A percentile compares a stretch with the other conserved stretches of the same genome.
These are phyloP conservation scores for Alviniconcha strummeri DNA, from an alignment of 2,888 invertebrate species.

Conservation along the genomic window DNA sequence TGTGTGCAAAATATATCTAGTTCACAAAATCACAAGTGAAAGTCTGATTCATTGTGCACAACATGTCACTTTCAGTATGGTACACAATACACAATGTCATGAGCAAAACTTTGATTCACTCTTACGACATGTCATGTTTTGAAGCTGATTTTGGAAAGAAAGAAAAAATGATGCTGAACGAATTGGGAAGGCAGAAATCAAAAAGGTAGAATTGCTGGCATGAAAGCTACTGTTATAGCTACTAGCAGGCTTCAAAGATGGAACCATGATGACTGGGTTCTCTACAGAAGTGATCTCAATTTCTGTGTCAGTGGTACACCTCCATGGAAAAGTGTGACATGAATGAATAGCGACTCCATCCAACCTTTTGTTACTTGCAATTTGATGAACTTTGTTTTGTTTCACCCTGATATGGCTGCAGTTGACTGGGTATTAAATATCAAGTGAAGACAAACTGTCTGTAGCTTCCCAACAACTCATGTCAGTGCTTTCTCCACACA, in stretches of 20 bases:
- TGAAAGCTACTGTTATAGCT: neutral
- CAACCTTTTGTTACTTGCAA: no score
- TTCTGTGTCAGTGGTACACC: neutral
- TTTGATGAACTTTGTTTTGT: no score
- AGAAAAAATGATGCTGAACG: neutral
- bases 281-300: no score
- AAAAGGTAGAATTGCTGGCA: neutral
- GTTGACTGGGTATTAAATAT: no score
- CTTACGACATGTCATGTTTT: neutral
- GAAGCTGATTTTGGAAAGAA: neutral
- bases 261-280: no score
- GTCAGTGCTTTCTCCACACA: no score
- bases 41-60: neutral
- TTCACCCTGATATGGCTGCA: no score
- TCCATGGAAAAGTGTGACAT: neutral
- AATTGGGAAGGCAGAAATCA: neutral
- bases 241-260: neutral
- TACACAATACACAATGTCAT: no score
- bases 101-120: neutral
- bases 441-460: no score
- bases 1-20: neutral
- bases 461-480: no score
- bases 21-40: no score
- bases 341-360: neutral
- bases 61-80: neutral